Evolutionary conservation across 1,140 invertebrate genomes (phyloP).

Genomic region (Drusus annulatus): DNA sequence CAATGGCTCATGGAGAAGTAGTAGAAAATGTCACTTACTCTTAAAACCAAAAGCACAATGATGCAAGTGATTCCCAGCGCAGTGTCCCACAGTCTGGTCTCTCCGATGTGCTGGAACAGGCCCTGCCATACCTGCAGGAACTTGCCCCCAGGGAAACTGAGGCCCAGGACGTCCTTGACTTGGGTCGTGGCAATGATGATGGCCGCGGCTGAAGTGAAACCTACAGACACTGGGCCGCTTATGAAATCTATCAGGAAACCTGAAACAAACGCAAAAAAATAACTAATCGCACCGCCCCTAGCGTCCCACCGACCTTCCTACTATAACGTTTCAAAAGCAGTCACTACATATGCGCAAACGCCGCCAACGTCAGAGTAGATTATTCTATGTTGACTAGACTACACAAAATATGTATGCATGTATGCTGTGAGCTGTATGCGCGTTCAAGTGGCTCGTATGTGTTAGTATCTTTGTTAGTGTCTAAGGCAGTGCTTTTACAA

Average conservation of each 20-base stretch:
- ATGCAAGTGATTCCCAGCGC: constrained; percentile 79
- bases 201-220: constrained; percentile 91
- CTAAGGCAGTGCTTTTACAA: no score
- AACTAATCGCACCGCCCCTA: no score
- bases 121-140: constrained; percentile 77
- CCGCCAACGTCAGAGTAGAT: no score
- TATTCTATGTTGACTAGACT: no score
- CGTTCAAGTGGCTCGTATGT: no score
- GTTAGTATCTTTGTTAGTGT: no score
- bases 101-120: constrained; percentile 78
- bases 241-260: constrained; percentile 94
- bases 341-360: no score
- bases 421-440: no score
- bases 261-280: constrained; percentile 63
- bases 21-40: constrained; percentile 69
- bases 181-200: constrained; percentile 91
- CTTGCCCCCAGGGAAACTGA: constrained; percentile 77
- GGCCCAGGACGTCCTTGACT: constrained; percentile 84
- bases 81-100: constrained; percentile 79
- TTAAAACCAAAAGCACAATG: constrained; percentile 76
- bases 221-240: constrained; percentile 90
- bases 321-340: no score
- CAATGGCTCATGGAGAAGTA: neutral
- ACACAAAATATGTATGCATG: no score
- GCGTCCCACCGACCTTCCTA: no score